Base-by-base conservation (phyloP, 2,888 invertebrate species). In the Tinea pellionella region DNA sequence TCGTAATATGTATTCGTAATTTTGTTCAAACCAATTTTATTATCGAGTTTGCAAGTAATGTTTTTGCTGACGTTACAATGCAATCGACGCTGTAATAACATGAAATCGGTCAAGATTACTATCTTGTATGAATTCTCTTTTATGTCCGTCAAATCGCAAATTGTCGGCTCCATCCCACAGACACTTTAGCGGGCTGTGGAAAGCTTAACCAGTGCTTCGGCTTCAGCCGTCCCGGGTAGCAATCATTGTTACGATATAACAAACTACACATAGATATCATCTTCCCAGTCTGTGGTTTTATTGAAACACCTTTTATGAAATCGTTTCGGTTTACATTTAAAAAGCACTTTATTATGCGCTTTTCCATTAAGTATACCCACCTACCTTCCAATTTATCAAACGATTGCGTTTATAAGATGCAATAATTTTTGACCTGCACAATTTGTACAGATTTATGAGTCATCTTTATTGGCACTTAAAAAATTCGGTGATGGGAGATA, bases 101-200 rank as follows among this genome's bases (percentile, higher is more conserved):
- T 72, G 76, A 75, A 78, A 80, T 77, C 75, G 71, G 69, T 68
- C 72, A 68, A 78, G 78, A 80, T 82, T 75, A 72, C 72, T 70
- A 78, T 78, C 75, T n/a, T 66, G 71, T 78, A 77, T 74, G 76
- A 32, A 78, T 78, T 77, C 73, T 70, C 74, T 70, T 77, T 77
- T 75, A 77, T 73, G 73, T 74, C 75, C 77, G 75, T 73, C 81
- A 83, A 86, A 84, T 81, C 75, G 80, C 74, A 83, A 83, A 85
- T 82, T 80, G 82, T 70, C 68, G 74, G 78, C 75, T 77, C 71
- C 63, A 71, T 72, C 70, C 70, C 74, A 70, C 72, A 68, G 68
- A 73, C 77, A 74, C 72, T 77, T 76, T 74, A 77, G 69, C 69
- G 67, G 64, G 60, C 62, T 59, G 51, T 32, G 57, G 57, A 57